phyloP scores from a whole-genome alignment of 2,113 vertebrate genomes.

The Pomatorhinus ruficollis region DNA sequence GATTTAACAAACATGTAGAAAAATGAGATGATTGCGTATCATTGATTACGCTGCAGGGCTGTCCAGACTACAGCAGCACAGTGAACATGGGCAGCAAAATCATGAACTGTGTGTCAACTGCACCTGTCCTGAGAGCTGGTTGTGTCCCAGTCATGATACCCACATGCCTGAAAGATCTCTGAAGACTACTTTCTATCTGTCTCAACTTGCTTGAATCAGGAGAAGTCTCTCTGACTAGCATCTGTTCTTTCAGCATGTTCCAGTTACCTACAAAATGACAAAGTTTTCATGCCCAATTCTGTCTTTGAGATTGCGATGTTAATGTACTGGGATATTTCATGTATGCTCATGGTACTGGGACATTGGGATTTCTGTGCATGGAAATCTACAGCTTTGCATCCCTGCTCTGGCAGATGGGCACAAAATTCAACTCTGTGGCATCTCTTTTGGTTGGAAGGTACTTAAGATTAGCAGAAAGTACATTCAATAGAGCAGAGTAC shows the following conservation, averaged over 20 bases:
- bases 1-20: background rate
- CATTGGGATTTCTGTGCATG: background rate
- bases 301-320: background rate
- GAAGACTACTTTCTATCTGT: background rate
- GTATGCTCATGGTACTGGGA: background rate
- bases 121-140: background rate
- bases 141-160: background rate
- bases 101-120: background rate
- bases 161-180: background rate
- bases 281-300: background rate
- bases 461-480: background rate
- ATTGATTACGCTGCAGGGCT: background rate
- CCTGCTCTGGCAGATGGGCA: background rate
- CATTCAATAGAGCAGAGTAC: background rate
- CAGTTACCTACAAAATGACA: background rate
- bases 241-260: fast-evolving
- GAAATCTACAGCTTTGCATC: background rate
- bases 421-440: background rate
- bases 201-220: background rate
- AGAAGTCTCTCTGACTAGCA: background rate
- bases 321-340: background rate
- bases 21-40: background rate
- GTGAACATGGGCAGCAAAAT: background rate
- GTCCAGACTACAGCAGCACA: background rate
- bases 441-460: background rate